Percentiles rank a stretch among this genome's conserved stretches.
These are phyloP conservation scores for Enteromius treurensis DNA, from an alignment of 2,797 vertebrate species.

Conservation along the genomic window DNA sequence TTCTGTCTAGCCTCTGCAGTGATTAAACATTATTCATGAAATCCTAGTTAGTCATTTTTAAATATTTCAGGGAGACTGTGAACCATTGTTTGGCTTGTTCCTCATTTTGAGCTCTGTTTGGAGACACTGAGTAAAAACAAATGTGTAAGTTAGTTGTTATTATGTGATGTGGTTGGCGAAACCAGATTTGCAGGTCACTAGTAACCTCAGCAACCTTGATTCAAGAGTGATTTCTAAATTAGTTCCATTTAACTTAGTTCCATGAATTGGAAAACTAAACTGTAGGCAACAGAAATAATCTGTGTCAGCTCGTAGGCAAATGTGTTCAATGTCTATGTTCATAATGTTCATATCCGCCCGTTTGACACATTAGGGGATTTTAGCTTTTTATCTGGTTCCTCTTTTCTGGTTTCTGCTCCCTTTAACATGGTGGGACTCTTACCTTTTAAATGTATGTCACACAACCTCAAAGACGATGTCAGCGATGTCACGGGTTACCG, in stretches of 20 bases:
- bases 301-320: not conserved
- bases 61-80: not conserved
- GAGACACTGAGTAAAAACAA: not conserved
- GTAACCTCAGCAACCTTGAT: not conserved
- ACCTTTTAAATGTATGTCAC: constrained; percentile 46
- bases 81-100: not conserved
- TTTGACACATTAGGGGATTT: constrained; percentile 38
- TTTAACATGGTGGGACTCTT: constrained; percentile 16
- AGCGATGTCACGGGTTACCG: constrained; percentile 13
- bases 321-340: not conserved
- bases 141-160: not conserved
- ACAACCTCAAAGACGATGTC: constrained; percentile 32
- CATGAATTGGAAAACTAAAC: not conserved
- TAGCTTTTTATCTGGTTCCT: constrained; percentile 27
- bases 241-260: not conserved
- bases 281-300: not conserved
- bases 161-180: not conserved
- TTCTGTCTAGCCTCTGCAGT: constrained; percentile 22
- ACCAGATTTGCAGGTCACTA: not conserved
- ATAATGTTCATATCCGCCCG: not conserved
- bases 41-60: constrained; percentile 3
- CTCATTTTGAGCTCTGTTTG: not conserved
- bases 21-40: constrained; percentile 38
- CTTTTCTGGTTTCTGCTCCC: constrained; percentile 38
- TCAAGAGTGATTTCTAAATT: not conserved